Evolutionary conservation across 1,140 invertebrate species (phyloP), one percentile per base, ranked within the genome.

Genomic region (Ruditapes philippinarum): DNA sequence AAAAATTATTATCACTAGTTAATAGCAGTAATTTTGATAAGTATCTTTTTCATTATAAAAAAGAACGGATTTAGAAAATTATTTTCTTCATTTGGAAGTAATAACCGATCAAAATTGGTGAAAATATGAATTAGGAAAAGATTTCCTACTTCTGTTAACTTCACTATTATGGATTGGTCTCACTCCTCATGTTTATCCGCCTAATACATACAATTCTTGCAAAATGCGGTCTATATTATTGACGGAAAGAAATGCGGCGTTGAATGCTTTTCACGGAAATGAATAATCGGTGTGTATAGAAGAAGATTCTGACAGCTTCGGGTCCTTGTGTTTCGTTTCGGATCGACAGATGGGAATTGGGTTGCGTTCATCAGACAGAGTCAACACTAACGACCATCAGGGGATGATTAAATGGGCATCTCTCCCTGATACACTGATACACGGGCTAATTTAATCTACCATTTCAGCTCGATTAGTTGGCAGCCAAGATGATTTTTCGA

Each of bases 391-490:
- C 80, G 62, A 82, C 33, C 70, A 80, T 70, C 68, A 68, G 45
- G 65, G 36, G 45, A 49, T 57, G 87, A 89, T 89, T 89, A 89
- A 89, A 81, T 60, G 68, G 79, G 87, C 87, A 89, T 89, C 79
- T 83, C 80, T 57, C 78, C 11, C 45, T 57, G 51, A 76, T 36
- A 76, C 87, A 74, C 65, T 17, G 68, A 54, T 73, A 57, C 79
- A 54, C 60, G 9, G 62, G 78, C 87, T 89, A 89, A 89, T 89
- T 89, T 89, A 89, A 89, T 89, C 80, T 89, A 76, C 87, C 38
- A 89, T 89, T 80, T 83, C 68, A 76, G 79, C 78, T 33, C 87
- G 87, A 89, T 89, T 89, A 89, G 70, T 62, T 89, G 79, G 87
- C 79, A 83, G 65, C 40, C 49, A 42, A 25, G 49, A 89, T 89